phyloP scores from a whole-genome alignment of 2,113 vertebrate genomes.

The Bungarus multicinctus region DNA sequence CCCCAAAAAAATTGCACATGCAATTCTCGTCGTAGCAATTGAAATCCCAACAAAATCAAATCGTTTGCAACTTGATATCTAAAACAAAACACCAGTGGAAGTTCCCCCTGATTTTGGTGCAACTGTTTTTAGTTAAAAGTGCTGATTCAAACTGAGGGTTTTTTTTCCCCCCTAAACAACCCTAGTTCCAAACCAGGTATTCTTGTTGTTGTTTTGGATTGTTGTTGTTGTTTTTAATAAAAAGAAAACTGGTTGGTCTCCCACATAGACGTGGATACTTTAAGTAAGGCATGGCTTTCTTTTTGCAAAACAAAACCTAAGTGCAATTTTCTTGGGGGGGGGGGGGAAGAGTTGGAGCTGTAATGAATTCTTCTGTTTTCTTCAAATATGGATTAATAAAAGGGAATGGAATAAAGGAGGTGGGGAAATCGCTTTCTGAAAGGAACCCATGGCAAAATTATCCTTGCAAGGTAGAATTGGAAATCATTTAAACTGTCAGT shows the following conservation, averaged over 20 bases:
- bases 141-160: background rate
- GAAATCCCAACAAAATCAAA: slow-evolving; percentile 47
- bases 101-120: background rate
- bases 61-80: slow-evolving; percentile 32
- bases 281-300: slow-evolving; percentile 41
- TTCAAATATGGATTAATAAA: slow-evolving; percentile 53
- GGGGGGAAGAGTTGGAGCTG: slow-evolving; percentile 57
- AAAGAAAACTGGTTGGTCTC: slow-evolving; percentile 34
- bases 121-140: background rate
- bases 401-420: slow-evolving; percentile 25
- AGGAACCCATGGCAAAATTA: slow-evolving; percentile 70
- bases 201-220: slow-evolving; percentile 29
- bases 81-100: background rate
- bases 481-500: slow-evolving; percentile 81
- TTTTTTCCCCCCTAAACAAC: background rate
- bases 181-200: slow-evolving; percentile 30
- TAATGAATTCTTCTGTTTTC: slow-evolving; percentile 67
- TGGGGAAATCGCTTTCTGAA: slow-evolving; percentile 58
- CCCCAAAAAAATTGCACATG: slow-evolving; percentile 32
- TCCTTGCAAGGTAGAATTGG: slow-evolving; percentile 70
- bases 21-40: slow-evolving; percentile 36
- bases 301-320: slow-evolving; percentile 59
- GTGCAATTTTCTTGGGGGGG: slow-evolving; percentile 67
- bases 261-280: background rate
- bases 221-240: slow-evolving; percentile 44